Percentiles rank a stretch among this genome's conserved stretches.
phyloP scores from a whole-genome alignment of 2,797 vertebrate species.

The Taenioides sp. region DNA sequence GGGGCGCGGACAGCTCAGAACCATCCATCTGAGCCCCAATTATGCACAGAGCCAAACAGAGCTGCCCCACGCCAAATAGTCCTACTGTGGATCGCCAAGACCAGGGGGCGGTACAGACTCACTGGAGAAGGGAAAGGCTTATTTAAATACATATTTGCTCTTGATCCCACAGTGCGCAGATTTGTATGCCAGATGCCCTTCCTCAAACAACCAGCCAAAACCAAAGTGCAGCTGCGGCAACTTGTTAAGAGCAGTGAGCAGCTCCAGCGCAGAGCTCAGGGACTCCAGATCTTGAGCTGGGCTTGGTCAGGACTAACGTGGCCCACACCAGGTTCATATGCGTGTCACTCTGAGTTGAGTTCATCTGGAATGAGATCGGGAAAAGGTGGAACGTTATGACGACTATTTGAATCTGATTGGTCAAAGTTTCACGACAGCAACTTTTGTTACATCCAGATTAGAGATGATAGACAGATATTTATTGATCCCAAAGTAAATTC shows the following conservation, averaged over 20 bases:
- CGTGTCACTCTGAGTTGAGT: no score
- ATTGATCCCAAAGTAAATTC: no score
- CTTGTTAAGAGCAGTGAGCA: no score
- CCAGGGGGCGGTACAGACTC: constrained; percentile 14
- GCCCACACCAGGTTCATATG: no score
- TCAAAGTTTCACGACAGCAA: not conserved
- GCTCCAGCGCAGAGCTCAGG: no score
- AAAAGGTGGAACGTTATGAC: not conserved
- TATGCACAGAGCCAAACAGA: constrained; percentile 62
- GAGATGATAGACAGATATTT: no score
- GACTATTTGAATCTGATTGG: not conserved
- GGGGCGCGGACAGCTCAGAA: constrained; percentile 52
- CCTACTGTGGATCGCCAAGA: constrained; percentile 31
- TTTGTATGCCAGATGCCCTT: no score
- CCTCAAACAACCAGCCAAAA: no score
- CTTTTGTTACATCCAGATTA: not conserved
- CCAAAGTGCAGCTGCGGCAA: no score
- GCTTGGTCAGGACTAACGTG: no score
- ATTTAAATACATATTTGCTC: constrained; percentile 23
- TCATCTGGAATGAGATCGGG: no score
- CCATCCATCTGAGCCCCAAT: constrained; percentile 72
- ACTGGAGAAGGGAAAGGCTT: constrained; percentile 39
- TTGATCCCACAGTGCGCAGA: not conserved
- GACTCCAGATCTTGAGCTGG: no score
- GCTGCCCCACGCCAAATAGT: constrained; percentile 50